Conservation (phyloP, 2,113 vertebrate species). For the Platichthys stellatus region DNA sequence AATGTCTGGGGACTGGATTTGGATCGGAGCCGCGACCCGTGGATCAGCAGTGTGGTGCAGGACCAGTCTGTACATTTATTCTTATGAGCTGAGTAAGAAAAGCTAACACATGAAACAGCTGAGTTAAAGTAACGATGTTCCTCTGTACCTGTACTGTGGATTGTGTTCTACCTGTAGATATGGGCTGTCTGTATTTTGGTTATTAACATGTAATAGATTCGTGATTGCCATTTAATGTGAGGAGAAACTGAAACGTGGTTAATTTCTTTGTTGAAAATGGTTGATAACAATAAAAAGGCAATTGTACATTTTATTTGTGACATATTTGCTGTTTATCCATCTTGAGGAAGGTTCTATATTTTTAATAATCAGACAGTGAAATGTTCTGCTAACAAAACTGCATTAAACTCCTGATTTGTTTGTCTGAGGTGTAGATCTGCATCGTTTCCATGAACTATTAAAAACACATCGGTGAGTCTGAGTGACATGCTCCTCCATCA, state of each 20-base stretch:
- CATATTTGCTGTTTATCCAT: background rate
- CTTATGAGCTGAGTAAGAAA: slow-evolving; percentile 42
- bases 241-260: slow-evolving; percentile 62
- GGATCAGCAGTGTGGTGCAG: background rate
- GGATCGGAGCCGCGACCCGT: slow-evolving; percentile 3
- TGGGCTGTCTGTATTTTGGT: slow-evolving; percentile 72
- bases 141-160: slow-evolving; percentile 52
- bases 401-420: too few relatives aligned
- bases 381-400: too few relatives aligned
- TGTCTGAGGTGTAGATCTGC: too few relatives aligned
- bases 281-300: slow-evolving; percentile 74
- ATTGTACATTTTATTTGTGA: slow-evolving; percentile 75
- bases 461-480: too few relatives aligned
- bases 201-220: slow-evolving; percentile 57
- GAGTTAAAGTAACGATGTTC: slow-evolving; percentile 27
- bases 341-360: background rate
- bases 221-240: slow-evolving; percentile 72
- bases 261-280: slow-evolving; percentile 78
- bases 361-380: background rate
- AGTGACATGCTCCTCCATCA: too few relatives aligned
- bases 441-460: too few relatives aligned
- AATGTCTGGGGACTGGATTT: background rate
- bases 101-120: slow-evolving; percentile 8
- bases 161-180: slow-evolving; percentile 77
- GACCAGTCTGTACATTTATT: slow-evolving; percentile 53